These are phyloP conservation scores for Pseudonaja textilis DNA, from an alignment of 2,113 vertebrate species.

Conservation along the genomic window DNA sequence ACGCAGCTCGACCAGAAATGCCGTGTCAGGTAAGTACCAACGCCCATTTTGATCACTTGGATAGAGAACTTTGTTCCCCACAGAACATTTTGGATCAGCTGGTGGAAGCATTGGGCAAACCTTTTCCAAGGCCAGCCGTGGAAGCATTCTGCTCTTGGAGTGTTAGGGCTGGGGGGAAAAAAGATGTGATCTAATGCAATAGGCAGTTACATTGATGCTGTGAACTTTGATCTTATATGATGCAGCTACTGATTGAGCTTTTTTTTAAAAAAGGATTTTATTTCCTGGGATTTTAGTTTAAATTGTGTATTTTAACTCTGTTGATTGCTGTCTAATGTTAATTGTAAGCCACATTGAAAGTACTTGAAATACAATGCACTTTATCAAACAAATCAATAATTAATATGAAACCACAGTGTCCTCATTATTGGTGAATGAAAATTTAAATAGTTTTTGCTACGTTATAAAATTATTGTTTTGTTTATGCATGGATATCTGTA, in stretches of 20 bases:
- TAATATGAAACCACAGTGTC: neutral
- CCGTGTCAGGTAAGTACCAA: no score
- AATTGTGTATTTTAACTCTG: neutral
- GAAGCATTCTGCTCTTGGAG: neutral
- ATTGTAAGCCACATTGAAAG: neutral
- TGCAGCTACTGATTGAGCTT: neutral
- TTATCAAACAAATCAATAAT: neutral
- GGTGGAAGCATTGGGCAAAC: neutral
- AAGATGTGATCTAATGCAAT: neutral
- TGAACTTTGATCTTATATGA: neutral
- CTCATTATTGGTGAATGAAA: neutral
- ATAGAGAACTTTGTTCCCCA: neutral
- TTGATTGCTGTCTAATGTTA: neutral
- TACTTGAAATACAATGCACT: neutral
- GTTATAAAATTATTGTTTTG: neutral
- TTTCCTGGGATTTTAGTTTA: neutral
- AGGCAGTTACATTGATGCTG: neutral
- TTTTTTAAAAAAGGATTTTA: neutral
- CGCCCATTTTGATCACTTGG: neutral
- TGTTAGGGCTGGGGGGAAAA: neutral
- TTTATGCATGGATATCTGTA: conserved; percentile 10
- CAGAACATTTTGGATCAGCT: neutral
- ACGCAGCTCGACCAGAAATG: no score
- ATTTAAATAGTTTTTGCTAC: neutral
- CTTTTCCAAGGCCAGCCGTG: neutral